Evolutionary conservation across 2,113 vertebrate species (phyloP).

Genomic region (Saimiri boliviensis): DNA sequence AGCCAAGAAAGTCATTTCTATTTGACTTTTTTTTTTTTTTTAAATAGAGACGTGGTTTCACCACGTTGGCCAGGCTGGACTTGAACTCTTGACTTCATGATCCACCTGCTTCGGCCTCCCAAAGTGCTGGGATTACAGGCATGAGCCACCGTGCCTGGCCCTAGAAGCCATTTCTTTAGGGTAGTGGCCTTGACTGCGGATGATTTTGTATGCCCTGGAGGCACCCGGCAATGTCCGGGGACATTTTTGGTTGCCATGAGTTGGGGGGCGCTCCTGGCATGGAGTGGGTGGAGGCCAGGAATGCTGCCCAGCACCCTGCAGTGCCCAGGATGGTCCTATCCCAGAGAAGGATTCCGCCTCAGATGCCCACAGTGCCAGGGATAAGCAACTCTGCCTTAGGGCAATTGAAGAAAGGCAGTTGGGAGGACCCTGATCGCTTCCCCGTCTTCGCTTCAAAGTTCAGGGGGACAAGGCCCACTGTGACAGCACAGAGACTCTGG

Average conservation of each 20-base stretch:
- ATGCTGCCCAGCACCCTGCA: background rate
- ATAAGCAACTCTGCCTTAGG: background rate
- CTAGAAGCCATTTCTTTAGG: background rate
- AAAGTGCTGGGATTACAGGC: too few relatives aligned
- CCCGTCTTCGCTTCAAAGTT: background rate
- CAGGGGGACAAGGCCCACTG: background rate
- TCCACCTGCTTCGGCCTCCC: too few relatives aligned
- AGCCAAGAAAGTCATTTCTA: too few relatives aligned
- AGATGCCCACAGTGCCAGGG: too few relatives aligned
- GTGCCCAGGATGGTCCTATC: background rate
- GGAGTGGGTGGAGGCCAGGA: background rate
- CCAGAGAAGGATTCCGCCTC: background rate
- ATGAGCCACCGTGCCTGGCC: too few relatives aligned
- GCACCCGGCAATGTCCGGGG: background rate
- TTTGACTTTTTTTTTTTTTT: too few relatives aligned
- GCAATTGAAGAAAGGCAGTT: rapidly evolving
- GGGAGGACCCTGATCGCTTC: background rate
- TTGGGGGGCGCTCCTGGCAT: background rate
- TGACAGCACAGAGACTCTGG: background rate
- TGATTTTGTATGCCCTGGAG: too few relatives aligned
- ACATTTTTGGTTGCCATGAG: background rate
- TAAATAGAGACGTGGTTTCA: too few relatives aligned
- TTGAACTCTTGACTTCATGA: too few relatives aligned
- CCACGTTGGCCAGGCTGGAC: too few relatives aligned
- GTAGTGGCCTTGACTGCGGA: background rate